Base-by-base conservation (phyloP, 2,113 vertebrate species). In the Hydrolagus affinis region DNA sequence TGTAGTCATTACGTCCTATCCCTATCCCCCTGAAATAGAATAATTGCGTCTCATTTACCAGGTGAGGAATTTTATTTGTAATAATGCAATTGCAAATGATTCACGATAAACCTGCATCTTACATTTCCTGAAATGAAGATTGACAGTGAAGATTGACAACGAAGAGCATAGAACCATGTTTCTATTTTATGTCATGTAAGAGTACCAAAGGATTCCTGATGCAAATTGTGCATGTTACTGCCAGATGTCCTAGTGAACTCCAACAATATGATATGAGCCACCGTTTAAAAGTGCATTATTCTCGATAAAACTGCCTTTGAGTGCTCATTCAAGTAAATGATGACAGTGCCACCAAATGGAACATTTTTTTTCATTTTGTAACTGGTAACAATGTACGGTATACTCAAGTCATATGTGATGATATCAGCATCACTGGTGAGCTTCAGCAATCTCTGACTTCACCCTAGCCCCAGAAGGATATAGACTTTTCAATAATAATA, bases 361-460 rank as follows among this genome's bases (percentile, higher is more conserved):
- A 32, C 62, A 66, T 66, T 83, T 74, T 83, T 74, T 83, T 83
- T 60, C 78, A 83, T 83, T 68, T 83, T 66, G 77, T 15, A 83
- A 64, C 62, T 21, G 78, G 62, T 64, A 83, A 28, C 62, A 66
- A 68, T 66, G 23, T 21, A n/a, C n/a, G n/a, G n/a, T n/a, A 68
- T 83, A 66, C 28, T 68, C 19, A 83, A 83, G 78, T 83, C 66
- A 83, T 68, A 21, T 66, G 19, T 32, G 62, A 17, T 83, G 78
- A 15, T 68, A 62, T 83, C 78, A 83, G 78, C 60, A 32, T 17
- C 8, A 2, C 25, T 28, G 11, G 78, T 66, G 15, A 66, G 9
- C 15, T 83, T 83, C 60, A 83, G 66, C 30, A 66, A 28, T 83
- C 44, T 44, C 59, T 83, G 60, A 66, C 78, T 60, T 83, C 78